A percentile compares a stretch with the other conserved stretches of the same genome.
Conservation (phyloP, 2,113 vertebrate species). For the Ploceus nigricollis region DNA sequence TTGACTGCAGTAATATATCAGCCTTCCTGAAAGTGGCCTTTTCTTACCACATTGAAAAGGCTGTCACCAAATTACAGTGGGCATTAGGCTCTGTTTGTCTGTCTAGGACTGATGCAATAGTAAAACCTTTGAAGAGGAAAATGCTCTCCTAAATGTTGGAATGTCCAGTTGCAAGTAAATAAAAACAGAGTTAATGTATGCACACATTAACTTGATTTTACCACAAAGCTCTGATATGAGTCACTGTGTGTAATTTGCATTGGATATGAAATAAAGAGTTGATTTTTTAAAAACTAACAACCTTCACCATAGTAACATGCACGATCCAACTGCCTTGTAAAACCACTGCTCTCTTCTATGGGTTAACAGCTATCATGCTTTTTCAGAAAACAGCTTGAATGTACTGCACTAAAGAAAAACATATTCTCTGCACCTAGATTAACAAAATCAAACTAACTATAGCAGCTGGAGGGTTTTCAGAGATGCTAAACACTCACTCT, state of each 20-base stretch:
- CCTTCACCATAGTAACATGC: slow-evolving; percentile 58
- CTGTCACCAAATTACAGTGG: not conserved
- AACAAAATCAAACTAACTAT: slow-evolving; percentile 54
- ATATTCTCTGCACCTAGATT: slow-evolving; percentile 44
- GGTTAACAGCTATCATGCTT: slow-evolving; percentile 36
- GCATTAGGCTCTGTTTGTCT: not conserved
- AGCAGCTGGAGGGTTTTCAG: slow-evolving; percentile 60
- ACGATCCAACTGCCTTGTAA: slow-evolving; percentile 7
- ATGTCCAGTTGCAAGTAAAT: not conserved
- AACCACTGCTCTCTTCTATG: not conserved
- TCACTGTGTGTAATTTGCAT: slow-evolving; percentile 37
- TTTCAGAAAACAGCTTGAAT: slow-evolving; percentile 55
- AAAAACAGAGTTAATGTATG: not conserved
- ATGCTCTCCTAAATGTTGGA: not conserved
- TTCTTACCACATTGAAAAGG: not conserved
- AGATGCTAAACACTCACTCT: slow-evolving; percentile 27
- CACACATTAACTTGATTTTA: slow-evolving; percentile 18
- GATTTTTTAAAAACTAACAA: not conserved
- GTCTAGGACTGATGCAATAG: not conserved
- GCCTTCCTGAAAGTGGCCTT: slow-evolving; percentile 21
- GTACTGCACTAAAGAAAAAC: slow-evolving; percentile 1
- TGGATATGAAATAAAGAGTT: slow-evolving; percentile 34
- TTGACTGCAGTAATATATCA: not conserved
- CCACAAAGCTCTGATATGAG: slow-evolving; percentile 1
- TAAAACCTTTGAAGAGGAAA: not conserved